phyloP scores from a whole-genome alignment of 2,888 invertebrate species.

The Romanomermis culicivorax region DNA sequence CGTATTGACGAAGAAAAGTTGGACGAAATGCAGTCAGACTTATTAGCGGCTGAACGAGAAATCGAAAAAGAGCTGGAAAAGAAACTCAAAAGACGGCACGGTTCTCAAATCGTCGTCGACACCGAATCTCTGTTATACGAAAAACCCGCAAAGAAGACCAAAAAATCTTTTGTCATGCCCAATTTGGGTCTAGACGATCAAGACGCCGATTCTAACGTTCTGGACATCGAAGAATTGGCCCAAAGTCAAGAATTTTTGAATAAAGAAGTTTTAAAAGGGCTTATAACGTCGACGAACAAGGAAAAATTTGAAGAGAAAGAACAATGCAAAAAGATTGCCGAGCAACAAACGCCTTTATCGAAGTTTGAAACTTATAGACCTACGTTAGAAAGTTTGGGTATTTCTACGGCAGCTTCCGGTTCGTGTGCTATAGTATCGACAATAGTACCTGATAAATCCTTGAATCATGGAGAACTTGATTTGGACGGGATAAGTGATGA shows the following conservation, averaged over 20 bases:
- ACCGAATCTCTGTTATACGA: no score
- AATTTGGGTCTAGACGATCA: background rate
- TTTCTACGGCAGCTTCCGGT: conserved; percentile 10
- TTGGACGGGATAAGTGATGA: conserved; percentile 57
- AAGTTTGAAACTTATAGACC: no score
- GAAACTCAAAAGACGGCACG: conserved; percentile 10
- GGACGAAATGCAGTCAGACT: conserved; percentile 42
- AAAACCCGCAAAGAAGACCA: background rate
- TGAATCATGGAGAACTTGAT: conserved; percentile 28
- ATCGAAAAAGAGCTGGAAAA: conserved; percentile 59
- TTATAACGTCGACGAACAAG: background rate
- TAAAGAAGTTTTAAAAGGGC: background rate
- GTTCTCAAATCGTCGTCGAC: no score
- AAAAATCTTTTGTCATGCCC: background rate
- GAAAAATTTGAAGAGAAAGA: no score
- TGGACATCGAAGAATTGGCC: background rate
- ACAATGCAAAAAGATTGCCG: no score
- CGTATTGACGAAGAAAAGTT: no score
- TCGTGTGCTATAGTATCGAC: background rate
- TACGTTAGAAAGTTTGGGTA: conserved; percentile 20
- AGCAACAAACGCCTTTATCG: no score
- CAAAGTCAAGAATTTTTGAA: background rate
- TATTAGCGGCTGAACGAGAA: conserved; percentile 45
- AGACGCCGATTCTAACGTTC: background rate
- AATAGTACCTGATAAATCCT: background rate